Conservation (phyloP, 92 coral and sea anemone species). For the Anthopleura xanthogrammica region DNA sequence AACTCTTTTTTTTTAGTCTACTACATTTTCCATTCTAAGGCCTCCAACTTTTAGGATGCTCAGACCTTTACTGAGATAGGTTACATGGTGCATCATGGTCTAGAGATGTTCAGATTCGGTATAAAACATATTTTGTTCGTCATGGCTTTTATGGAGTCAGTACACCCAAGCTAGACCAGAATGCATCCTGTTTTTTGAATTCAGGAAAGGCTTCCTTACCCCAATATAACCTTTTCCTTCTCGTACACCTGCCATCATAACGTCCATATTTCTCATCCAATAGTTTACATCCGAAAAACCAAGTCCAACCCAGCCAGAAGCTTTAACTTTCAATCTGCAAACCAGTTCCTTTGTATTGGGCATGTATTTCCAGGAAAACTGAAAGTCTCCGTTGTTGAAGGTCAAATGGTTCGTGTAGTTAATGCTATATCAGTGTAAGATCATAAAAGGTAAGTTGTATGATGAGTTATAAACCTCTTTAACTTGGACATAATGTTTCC, state of each 20-base stretch:
- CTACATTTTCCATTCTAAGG: no score
- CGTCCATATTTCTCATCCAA: background rate
- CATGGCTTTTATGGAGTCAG: no score
- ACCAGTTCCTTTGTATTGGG: background rate
- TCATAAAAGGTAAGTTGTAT: background rate
- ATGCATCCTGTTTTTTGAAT: no score
- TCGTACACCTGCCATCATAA: background rate
- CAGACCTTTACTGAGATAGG: no score
- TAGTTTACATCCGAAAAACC: background rate
- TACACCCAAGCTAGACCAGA: no score
- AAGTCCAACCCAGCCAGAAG: conserved; percentile 9
- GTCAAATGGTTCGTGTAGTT: background rate
- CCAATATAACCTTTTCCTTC: background rate
- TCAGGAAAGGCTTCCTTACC: background rate
- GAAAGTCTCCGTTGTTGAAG: background rate
- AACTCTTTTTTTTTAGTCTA: no score
- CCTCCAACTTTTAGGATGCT: no score
- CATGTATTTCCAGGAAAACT: background rate
- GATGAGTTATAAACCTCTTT: background rate
- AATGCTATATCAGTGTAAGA: background rate
- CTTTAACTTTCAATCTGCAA: background rate
- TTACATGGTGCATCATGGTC: no score
- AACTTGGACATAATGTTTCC: no score
- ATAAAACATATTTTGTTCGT: no score
- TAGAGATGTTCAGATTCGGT: no score